Base-by-base conservation (phyloP, 2,113 vertebrate genomes). In the Setophaga kirtlandii region DNA sequence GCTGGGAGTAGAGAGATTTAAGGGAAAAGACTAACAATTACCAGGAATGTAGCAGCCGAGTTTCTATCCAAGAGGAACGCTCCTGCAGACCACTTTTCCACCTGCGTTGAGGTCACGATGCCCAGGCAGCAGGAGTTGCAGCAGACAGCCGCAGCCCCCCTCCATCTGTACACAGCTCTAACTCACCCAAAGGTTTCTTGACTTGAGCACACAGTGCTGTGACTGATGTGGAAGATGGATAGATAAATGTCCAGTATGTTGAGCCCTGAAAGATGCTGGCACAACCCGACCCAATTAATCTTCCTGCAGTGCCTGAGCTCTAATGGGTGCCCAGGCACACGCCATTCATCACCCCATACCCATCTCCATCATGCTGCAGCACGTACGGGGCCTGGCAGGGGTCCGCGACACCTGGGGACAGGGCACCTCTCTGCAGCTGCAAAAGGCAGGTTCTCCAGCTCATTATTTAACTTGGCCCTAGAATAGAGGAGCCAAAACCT, bases 291-390 rank as follows among this genome's bases (percentile, higher is more conserved):
- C 62, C 87, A 90, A 97, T 98, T 92, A 74, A 97, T 98, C 97
- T 97, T 96, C 44, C 87, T 11, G 9, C 71, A 94, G 86, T 31
- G 58, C 87, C 87, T 82, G 80, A 47, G 89, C 73, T 96, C 73
- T 96, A 96, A 96, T 89, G 58, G 31, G 63, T 79, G 76, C 52
- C 42, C 58, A 82, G 91, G 87, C 91, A 81, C 4, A 46, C 2
- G 10, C 67, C 94, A 96, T 98, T 91, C 97, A 97, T 98, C 98
- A 98, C 47, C 76, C 33, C 31, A 62, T 31, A 46, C 39, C 68
- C 5, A 98, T 98, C 92, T 98, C 92, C 87, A 97, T 98, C 97
- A 98, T 2, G 4, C 58, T 13, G 64, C 73, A 64, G 81, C 90
- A 92, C n/a, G 39, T n/a, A 88, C 27, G 1, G 58, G 20, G 67